Percentiles rank a stretch among this genome's conserved stretches.
These are phyloP conservation scores for Physella acuta DNA, from an alignment of 1,140 invertebrate genomes.

Conservation along the genomic window DNA sequence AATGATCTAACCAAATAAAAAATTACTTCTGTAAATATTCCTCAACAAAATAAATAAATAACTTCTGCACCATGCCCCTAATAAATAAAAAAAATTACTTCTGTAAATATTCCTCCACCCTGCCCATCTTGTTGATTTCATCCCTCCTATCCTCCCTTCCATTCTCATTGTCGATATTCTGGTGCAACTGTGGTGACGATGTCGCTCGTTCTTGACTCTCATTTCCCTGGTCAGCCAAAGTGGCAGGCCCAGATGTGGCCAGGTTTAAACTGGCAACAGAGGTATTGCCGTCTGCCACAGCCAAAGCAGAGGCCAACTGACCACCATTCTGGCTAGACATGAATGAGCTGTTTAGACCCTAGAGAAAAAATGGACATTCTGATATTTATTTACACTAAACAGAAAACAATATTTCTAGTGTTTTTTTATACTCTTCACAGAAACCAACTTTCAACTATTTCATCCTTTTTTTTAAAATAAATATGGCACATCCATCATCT, in stretches of 20 bases:
- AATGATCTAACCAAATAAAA: too few species aligned
- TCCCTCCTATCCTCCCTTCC: background rate
- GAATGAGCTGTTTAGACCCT: conserved; percentile 24
- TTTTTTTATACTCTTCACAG: too few species aligned
- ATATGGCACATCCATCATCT: too few species aligned
- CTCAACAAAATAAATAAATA: too few species aligned
- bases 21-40: too few species aligned
- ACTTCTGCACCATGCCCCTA: too few species aligned
- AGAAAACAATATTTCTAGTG: too few species aligned
- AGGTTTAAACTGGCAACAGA: conserved; percentile 14
- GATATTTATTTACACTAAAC: too few species aligned
- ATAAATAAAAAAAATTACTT: conserved; percentile 24
- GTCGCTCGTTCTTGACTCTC: background rate
- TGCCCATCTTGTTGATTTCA: conserved; percentile 14
- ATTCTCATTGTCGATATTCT: background rate
- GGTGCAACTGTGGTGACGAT: background rate
- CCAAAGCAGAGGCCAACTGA: conserved; percentile 8
- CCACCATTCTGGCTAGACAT: conserved; percentile 20
- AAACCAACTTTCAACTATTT: too few species aligned
- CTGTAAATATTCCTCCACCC: conserved; percentile 34
- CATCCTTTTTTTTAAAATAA: too few species aligned
- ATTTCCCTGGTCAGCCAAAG: background rate
- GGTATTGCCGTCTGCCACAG: conserved; percentile 7
- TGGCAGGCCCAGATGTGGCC: background rate
- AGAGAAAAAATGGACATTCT: background rate